phyloP scores from a whole-genome alignment of 37 sponge, comb jelly and placozoan species.

The Diacarnus erythraeanus region DNA sequence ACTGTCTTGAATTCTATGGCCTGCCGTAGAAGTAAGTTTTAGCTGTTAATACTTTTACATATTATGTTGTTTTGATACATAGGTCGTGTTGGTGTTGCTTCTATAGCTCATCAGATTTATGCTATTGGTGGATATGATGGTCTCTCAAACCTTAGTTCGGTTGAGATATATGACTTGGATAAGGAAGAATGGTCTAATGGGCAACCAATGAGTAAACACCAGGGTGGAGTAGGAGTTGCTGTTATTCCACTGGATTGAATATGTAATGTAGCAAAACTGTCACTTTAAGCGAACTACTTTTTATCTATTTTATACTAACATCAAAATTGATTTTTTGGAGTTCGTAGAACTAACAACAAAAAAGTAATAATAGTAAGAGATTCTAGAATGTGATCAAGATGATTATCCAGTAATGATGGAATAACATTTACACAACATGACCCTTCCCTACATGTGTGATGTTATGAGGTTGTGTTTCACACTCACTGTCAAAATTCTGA shows the following conservation, averaged over 20 bases:
- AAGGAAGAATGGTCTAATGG: slow-evolving; percentile 41
- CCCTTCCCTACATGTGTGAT: too few relatives aligned
- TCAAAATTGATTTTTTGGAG: too few relatives aligned
- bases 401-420: too few relatives aligned
- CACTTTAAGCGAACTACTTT: too few relatives aligned
- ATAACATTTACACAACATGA: too few relatives aligned
- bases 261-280: too few relatives aligned
- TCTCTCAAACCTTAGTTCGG: slow-evolving; percentile 52
- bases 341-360: too few relatives aligned
- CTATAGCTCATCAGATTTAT: slow-evolving; percentile 54
- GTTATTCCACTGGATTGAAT: slow-evolving; percentile 37
- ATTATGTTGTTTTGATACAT: neutral
- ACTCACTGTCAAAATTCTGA: too few relatives aligned
- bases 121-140: slow-evolving; percentile 72
- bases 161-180: slow-evolving; percentile 53
- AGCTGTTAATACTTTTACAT: neutral
- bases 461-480: too few relatives aligned
- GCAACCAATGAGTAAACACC: slow-evolving; percentile 44
- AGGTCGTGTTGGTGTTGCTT: slow-evolving; percentile 61
- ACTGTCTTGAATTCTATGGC: slow-evolving; percentile 26
- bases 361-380: too few relatives aligned
- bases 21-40: slow-evolving; percentile 49
- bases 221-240: slow-evolving; percentile 66
- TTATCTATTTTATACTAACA: too few relatives aligned
- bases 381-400: too few relatives aligned